Conservation (phyloP, 2,888 invertebrate genomes). For the Aplocera efformata region DNA sequence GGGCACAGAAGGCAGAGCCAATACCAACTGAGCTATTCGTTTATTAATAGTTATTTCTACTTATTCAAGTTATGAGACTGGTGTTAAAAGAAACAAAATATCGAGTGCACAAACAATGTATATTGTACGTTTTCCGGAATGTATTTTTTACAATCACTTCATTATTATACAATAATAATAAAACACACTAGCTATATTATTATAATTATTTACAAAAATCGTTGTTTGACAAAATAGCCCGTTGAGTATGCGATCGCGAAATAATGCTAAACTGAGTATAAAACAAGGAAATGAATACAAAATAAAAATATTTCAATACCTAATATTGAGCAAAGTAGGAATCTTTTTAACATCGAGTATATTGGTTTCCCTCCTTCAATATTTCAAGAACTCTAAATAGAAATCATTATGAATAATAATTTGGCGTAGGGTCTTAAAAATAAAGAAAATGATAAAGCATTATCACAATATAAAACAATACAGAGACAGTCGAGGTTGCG, state of each 20-base stretch:
- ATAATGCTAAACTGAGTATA: conserved; percentile 59
- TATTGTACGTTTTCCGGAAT: conserved; percentile 73
- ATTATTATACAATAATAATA: conserved; percentile 45
- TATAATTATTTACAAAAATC: conserved; percentile 46
- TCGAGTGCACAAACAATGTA: conserved; percentile 75
- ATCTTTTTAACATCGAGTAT: conserved; percentile 32
- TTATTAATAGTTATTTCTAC: too few species aligned
- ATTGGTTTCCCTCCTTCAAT: conserved; percentile 14
- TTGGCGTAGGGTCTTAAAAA: conserved; percentile 11
- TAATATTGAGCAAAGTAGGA: conserved; percentile 47
- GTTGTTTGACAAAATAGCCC: conserved; percentile 42
- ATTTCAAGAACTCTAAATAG: not conserved
- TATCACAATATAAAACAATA: conserved; percentile 27
- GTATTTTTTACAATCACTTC: conserved; percentile 59
- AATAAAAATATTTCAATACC: conserved; percentile 21
- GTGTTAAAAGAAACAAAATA: conserved; percentile 39
- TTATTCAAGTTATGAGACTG: not conserved
- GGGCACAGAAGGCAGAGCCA: too few species aligned
- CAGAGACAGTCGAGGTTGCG: conserved; percentile 31
- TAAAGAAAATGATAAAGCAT: conserved; percentile 15
- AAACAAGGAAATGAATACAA: conserved; percentile 33
- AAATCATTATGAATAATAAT: conserved; percentile 7
- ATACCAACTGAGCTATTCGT: too few species aligned
- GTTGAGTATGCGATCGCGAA: conserved; percentile 64
- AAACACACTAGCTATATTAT: conserved; percentile 52